Evolutionary conservation across 2,113 vertebrate genomes (phyloP).

Genomic region (Cololabis saira): DNA sequence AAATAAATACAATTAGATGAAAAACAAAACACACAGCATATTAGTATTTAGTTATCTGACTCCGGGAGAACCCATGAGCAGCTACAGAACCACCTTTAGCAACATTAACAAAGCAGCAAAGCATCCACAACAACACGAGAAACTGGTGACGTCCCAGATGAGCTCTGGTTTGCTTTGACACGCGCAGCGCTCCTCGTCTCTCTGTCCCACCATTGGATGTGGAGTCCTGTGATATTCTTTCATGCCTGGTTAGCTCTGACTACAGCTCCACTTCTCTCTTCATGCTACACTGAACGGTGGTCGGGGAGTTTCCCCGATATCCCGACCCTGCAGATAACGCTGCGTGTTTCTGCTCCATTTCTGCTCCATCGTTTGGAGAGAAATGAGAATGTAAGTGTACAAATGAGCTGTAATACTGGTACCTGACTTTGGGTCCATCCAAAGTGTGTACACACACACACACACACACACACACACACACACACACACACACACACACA

Average conservation of each 20-base stretch:
- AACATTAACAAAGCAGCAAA: no score
- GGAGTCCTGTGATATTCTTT: background rate
- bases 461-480: no score
- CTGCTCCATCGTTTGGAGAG: background rate
- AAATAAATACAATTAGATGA: no score
- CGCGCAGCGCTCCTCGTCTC: background rate
- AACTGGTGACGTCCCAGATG: no score
- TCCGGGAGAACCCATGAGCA: no score
- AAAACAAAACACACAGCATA: no score
- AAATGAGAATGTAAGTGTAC: background rate
- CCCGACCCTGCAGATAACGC: background rate
- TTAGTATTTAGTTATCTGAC: no score
- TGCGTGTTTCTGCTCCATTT: background rate
- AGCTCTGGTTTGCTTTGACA: background rate
- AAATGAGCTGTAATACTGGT: background rate
- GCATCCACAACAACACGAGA: no score
- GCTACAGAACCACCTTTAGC: no score
- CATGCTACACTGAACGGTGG: background rate
- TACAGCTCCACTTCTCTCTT: background rate
- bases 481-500: no score
- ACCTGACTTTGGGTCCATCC: no score
- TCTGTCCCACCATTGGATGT: background rate
- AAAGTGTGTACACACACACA: no score
- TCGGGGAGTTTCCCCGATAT: background rate
- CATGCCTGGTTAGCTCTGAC: background rate